Base-by-base conservation (phyloP, 2,113 vertebrate species). In the Lagopus leucura region DNA sequence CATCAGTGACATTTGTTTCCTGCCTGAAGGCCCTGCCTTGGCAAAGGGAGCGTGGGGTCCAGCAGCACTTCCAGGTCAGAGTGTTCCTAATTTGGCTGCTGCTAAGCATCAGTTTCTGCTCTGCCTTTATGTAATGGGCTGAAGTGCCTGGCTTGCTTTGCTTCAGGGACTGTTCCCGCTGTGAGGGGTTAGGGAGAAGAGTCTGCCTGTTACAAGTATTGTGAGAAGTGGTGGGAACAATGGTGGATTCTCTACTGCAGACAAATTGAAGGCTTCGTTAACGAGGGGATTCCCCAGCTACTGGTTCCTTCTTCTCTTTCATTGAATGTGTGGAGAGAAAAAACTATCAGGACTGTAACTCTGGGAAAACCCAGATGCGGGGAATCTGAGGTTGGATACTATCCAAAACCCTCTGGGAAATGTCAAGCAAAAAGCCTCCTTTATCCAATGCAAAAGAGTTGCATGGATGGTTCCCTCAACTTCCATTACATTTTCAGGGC, bases 401-500 rank as follows among this genome's bases (percentile, higher is more conserved):
- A 50, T 43, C 19, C 34, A 92, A 78, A 94, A 25, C 52, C 43
- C 64, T 71, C 60, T 47, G 58, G 13, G 13, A 27, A 19, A 28
- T 11, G 15, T 45, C 20, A 63, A 69, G 30, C 9, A 64, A 54
- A 72, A 86, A 15, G 48, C 30, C 38, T 66, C 13, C 36, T 1
- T 7, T 70, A 27, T n/a, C 66, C 66, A 54, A 42, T 6, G 3
- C 24, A 50, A 34, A 86, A 75, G 19, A 74, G 32, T 54, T 34
- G 48, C 13, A 14, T 0, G 1, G 13, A 21, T 65, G 43, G 4
- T 43, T 71, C 42, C 43, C 45, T 52, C n/a, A 25, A 12, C 27
- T 20, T 47, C 86, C 69, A 82, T 98, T 98, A 99, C 99, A 91
- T 95, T 91, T 95, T 97, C 86, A 98, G 92, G 60, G 98, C 98